phyloP scores from a whole-genome alignment of 2,113 vertebrate species.

The Tichodroma muraria region DNA sequence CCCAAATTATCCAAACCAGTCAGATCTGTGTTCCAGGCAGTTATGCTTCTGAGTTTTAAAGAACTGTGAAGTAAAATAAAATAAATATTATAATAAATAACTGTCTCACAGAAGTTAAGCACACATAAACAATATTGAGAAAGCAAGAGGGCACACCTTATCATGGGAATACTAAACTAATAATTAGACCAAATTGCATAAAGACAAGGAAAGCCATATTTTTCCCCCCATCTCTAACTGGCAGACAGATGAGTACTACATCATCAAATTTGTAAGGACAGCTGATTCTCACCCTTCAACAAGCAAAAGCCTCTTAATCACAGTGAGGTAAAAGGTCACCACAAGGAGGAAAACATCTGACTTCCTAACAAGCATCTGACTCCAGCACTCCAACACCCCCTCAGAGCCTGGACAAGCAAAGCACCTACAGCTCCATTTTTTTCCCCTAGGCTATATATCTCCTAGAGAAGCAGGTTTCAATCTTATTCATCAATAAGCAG shows the following conservation, averaged over 20 bases:
- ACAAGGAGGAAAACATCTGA: not conserved
- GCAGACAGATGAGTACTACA: not conserved
- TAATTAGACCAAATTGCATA: not conserved
- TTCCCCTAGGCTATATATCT: not conserved
- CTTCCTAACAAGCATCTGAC: not conserved
- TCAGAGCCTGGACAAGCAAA: not conserved
- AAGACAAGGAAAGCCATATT: not conserved
- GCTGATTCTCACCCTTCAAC: conserved; percentile 2
- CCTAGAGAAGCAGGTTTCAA: not conserved
- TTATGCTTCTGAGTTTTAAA: not conserved
- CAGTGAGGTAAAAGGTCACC: not conserved
- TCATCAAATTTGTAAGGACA: not conserved
- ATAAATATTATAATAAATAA: not conserved
- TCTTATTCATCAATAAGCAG: not conserved
- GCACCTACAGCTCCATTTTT: not conserved
- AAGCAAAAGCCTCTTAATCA: not conserved
- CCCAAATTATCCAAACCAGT: not conserved
- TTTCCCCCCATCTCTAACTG: not conserved
- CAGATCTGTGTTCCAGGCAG: not conserved
- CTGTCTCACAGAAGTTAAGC: not conserved
- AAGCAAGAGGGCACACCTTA: not conserved
- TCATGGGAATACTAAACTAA: not conserved
- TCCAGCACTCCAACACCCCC: not conserved
- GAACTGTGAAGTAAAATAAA: not conserved
- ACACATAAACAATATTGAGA: not conserved